Evolutionary conservation across 2,113 vertebrate genomes (phyloP), one percentile per base, ranked within the genome.

Genomic region (Lichenostomus cassidix): DNA sequence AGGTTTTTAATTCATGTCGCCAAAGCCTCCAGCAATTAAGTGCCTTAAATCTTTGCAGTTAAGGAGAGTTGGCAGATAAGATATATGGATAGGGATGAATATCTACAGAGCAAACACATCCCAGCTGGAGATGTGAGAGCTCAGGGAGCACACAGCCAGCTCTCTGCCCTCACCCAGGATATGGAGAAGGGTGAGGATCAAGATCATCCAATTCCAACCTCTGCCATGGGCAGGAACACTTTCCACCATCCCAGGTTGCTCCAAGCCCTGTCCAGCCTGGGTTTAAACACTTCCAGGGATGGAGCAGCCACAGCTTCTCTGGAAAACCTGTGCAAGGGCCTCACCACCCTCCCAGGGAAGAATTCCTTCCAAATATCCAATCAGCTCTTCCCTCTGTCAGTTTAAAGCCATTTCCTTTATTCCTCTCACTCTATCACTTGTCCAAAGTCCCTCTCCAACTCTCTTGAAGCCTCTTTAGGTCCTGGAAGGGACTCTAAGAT

Each of bases 231-330:
- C 56, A 87, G 12, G 47, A 15, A 47, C 56, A 70, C 23, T 5
- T 53, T 41, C 20, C 28, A 47, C 28, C 13, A 0, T 2, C 4
- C 64, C 39, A 62, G n/a, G 23, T 0, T 55, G 28, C 8, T n/a
- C 47, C 47, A 87, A 55, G 19, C 55, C 39, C 4, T 0, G 0
- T n/a, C 19, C 56, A 70, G 0, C 3, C n/a, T 21, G 56, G 47
- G 10, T 29, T 29, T 29, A n/a, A 2, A 47, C 47, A 63, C 5
- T 55, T 24, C 29, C 28, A 70, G 41, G 56, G 24, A 47, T 55
- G 65, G 10, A 1, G 20, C 33, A 78, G 10, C 42, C 83, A 75
- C 60, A 65, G 41, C 7, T 70, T 29, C 74, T 39, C 64, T 62
- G 56, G 19, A 3, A 0, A 62, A 2, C 7, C 39, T 62, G 10